Conservation (phyloP, 2,113 vertebrate genomes). For the Parus major region DNA sequence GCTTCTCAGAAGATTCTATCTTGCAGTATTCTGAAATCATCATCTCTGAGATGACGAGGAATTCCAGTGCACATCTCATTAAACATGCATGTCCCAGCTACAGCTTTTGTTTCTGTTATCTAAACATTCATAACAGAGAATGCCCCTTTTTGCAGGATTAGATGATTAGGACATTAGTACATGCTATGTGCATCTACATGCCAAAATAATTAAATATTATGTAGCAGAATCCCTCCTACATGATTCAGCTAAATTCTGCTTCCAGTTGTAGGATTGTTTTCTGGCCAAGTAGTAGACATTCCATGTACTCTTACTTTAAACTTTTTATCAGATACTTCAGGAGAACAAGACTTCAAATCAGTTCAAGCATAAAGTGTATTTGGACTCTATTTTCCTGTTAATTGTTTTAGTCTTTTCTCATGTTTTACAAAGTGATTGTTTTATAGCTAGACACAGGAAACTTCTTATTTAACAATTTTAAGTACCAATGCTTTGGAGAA, state of each 20-base stretch:
- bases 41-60: not conserved
- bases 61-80: not conserved
- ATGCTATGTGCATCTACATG: not conserved
- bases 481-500: conserved; percentile 33
- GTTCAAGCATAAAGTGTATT: conserved; percentile 52
- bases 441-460: conserved; percentile 66
- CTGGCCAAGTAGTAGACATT: not conserved
- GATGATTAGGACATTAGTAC: not conserved
- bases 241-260: not conserved
- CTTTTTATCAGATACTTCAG: conserved; percentile 38
- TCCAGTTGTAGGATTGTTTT: not conserved
- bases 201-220: not conserved
- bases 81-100: not conserved
- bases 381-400: conserved; percentile 66
- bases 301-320: not conserved
- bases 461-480: conserved; percentile 47
- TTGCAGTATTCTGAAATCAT: not conserved
- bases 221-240: not conserved
- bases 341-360: conserved; percentile 52
- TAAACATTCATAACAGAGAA: not conserved
- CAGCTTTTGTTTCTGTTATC: not conserved
- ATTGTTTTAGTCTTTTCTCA: conserved; percentile 66
- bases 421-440: conserved; percentile 63
- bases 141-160: not conserved
- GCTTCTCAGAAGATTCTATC: not conserved